Base-by-base conservation (phyloP, 2,113 vertebrate genomes). In the Triplophysa dalaica region DNA sequence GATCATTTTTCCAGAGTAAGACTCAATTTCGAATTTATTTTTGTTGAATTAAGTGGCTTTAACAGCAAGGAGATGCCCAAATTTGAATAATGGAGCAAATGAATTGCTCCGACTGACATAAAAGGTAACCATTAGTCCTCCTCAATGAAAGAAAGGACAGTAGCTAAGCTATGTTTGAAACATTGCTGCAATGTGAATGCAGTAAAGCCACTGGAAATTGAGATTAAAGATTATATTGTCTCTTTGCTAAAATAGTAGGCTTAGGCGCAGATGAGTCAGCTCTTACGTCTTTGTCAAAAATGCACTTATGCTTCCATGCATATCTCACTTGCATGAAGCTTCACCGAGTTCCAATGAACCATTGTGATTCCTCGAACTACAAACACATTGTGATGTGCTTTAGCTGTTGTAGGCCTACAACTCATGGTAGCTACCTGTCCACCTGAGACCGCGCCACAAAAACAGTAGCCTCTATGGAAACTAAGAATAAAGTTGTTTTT, bases 261-360 rank as follows among this genome's bases (percentile, higher is more conserved):
- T 82, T 78, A 83, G 82, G 33, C 74, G 74, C 45, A 56, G 81
- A 85, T 91, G 86, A 92, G 80, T 92, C 89, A 90, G 79, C 66
- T 77, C 75, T 81, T 82, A 77, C 64, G 66, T 50, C 79, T 78
- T 38, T 50, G 63, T 80, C 54, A 76, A 86, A 87, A 68, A 60
- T 60, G 83, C 75, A 64, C 82, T 86, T 81, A 82, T 75, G 83
- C 84, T 86, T 62, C 70, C 63, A 52, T 63, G 10, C 61, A 63
- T 10, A 63, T 1, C 8, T 26, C 60, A 7, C 21, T 73, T 22
- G 7, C 7, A 6, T 3, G 8, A 76, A 52, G 24, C 74, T 50
- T 64, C 73, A 50, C 45, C 17, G 21, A 50, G 43, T 14, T 12
- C 13, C 16, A 13, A 68, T 8, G 41, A 10, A 50, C 12, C 21